A percentile compares a stretch with the other conserved stretches of the same genome.
phyloP scores from a whole-genome alignment of 1,140 invertebrate genomes.

The Hermetia illucens region DNA sequence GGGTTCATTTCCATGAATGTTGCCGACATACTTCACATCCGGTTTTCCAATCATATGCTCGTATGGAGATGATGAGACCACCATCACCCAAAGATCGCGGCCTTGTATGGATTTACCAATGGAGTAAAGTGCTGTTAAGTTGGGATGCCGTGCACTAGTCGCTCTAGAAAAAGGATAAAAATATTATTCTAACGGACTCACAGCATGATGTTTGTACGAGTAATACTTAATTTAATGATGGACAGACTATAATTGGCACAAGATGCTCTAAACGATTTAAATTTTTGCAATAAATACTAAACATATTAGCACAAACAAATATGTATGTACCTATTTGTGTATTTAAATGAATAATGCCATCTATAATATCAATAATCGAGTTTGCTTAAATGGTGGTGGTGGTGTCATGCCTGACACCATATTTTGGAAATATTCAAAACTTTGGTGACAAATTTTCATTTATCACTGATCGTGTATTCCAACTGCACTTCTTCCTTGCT shows the following conservation, averaged over 20 bases:
- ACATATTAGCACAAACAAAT: too few species aligned
- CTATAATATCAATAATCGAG: too few species aligned
- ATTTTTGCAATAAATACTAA: too few species aligned
- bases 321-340: too few species aligned
- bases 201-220: not conserved
- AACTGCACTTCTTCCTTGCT: too few species aligned
- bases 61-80: slow-evolving; percentile 75
- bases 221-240: not conserved
- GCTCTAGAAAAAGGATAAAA: slow-evolving; percentile 21
- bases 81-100: slow-evolving; percentile 88
- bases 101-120: slow-evolving; percentile 86
- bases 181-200: not conserved
- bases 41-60: slow-evolving; percentile 86
- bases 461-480: too few species aligned
- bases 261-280: not conserved
- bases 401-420: too few species aligned
- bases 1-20: slow-evolving; percentile 85
- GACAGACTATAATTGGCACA: not conserved
- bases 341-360: too few species aligned
- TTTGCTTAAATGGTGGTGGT: too few species aligned
- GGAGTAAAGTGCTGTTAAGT: slow-evolving; percentile 76
- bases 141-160: slow-evolving; percentile 64
- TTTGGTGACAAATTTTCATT: too few species aligned
- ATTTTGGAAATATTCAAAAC: too few species aligned
- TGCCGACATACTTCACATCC: slow-evolving; percentile 83